Evolutionary conservation across 2,113 vertebrate species (phyloP), one percentile per base, ranked within the genome.

Genomic region (Eptesicus fuscus): DNA sequence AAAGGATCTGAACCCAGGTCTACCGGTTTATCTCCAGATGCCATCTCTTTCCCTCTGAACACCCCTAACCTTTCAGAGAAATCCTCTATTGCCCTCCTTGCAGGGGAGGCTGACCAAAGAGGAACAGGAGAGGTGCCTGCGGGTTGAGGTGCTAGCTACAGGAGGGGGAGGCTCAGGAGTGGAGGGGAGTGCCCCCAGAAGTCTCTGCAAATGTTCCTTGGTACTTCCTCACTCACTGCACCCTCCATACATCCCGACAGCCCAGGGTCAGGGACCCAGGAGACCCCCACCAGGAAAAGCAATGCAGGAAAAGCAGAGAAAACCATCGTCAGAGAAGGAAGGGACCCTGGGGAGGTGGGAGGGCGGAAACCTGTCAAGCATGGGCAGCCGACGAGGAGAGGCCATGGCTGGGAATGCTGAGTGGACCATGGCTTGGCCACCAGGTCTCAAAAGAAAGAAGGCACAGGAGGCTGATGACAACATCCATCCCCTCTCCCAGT

Each of bases 381-480:
- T 6, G 42, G 73, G 44, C 85, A 59, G 82, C 7, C 7, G 51
- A 3, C 44, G 51, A 25, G 1, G 2, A 78, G 76, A 73, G 47
- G 65, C 32, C 76, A 32, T 1, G 47, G 17, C 44, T 0, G 42
- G 63, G 30, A 83, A 93, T 9, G 51, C 25, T 44, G 28, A 63
- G 37, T 37, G 14, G 74, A 44, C 22, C 20, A 4, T 7, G 18
- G 71, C 79, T 78, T 79, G 71, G 49, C 76, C 80, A 51, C n/a
- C 12, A 42, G 69, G 61, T 73, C 83, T 95, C 56, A 3, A 49
- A 80, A 89, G 40, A 47, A 30, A 56, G 32, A 86, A 71, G 40
- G 79, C 49, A 83, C 28, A 56, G 11, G 30, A 88, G n/a, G 71
- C 40, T 76, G 3, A 18, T 70, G 37, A 71, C 83, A 53, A 59